phyloP scores from a whole-genome alignment of 2,888 invertebrate genomes.

The Thecophora atra region DNA sequence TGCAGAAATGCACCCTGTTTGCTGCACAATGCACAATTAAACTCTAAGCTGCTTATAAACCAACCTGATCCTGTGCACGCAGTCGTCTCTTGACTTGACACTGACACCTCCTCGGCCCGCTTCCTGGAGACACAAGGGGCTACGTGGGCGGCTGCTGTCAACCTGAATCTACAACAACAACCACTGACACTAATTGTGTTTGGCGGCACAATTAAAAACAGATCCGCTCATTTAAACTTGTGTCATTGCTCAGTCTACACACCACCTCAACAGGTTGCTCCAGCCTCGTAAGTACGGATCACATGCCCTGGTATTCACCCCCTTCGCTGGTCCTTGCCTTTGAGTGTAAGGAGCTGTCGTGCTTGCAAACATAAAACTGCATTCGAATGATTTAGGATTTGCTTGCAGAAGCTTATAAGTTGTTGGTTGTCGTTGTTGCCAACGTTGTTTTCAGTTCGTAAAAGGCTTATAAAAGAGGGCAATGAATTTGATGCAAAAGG shows the following conservation, averaged over 20 bases:
- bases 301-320: background rate
- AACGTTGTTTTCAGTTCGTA: background rate
- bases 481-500: too few relatives aligned
- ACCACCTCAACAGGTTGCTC: background rate
- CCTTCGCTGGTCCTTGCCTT: background rate
- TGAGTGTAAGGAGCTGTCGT: background rate
- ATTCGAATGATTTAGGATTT: background rate
- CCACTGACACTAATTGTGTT: slow-evolving; percentile 37
- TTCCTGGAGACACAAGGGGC: background rate
- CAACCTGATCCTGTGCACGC: slow-evolving; percentile 3
- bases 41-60: slow-evolving; percentile 10
- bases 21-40: slow-evolving; percentile 6
- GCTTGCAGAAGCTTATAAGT: background rate
- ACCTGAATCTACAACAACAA: slow-evolving; percentile 1
- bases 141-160: background rate
- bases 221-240: slow-evolving; percentile 44
- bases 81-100: slow-evolving; percentile 1
- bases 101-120: background rate
- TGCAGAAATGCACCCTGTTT: background rate
- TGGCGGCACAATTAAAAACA: slow-evolving; percentile 46
- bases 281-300: background rate
- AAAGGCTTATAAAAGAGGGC: too few relatives aligned
- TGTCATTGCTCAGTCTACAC: slow-evolving; percentile 32
- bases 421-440: background rate
- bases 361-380: background rate